Conservation (phyloP, 1,140 invertebrate species). For the Drosophila carrolli region DNA sequence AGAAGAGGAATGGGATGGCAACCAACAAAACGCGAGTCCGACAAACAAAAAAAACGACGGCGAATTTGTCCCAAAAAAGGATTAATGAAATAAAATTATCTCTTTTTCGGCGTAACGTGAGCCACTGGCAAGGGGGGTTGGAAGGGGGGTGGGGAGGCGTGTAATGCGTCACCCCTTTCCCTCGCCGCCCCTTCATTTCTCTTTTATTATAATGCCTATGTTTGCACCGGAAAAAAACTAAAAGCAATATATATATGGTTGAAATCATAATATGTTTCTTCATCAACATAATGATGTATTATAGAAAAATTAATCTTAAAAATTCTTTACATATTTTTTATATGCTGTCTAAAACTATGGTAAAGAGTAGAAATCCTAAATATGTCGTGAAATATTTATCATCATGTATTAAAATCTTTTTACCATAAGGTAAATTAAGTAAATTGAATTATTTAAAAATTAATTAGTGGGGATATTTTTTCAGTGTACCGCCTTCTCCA, state of each 20-base stretch:
- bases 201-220: slow-evolving; percentile 74
- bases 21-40: slow-evolving; percentile 6
- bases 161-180: slow-evolving; percentile 39
- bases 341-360: too few relatives aligned
- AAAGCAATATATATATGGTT: too few relatives aligned
- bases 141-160: slow-evolving; percentile 10
- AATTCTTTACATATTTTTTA: too few relatives aligned
- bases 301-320: too few relatives aligned
- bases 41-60: slow-evolving; percentile 31
- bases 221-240: slow-evolving; percentile 5
- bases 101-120: slow-evolving; percentile 79
- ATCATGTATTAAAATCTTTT: too few relatives aligned
- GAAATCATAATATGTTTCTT: too few relatives aligned
- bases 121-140: slow-evolving; percentile 10
- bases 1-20: slow-evolving; percentile 8
- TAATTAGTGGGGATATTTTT: background rate
- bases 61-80: slow-evolving; percentile 82
- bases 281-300: too few relatives aligned
- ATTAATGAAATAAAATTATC: slow-evolving; percentile 84
- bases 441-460: too few relatives aligned
- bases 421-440: too few relatives aligned
- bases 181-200: slow-evolving; percentile 30
- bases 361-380: too few relatives aligned
- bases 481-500: background rate
- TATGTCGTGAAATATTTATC: too few relatives aligned